Base-by-base conservation (phyloP, 2,113 vertebrate species). In the Phylloscopus trochilus region DNA sequence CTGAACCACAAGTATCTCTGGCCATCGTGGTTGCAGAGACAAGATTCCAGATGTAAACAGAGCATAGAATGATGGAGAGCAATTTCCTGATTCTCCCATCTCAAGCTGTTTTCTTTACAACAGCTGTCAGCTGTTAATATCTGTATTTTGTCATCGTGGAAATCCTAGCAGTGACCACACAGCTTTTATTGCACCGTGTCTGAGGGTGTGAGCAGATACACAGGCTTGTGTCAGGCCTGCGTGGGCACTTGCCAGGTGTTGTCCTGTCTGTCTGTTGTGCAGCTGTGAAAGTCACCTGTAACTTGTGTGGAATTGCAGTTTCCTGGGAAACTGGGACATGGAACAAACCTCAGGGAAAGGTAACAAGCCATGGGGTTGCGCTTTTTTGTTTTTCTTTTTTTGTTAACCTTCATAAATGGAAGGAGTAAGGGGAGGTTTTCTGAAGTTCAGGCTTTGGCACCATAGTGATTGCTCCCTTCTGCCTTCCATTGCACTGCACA, bases 391-490 rank as follows among this genome's bases (percentile, higher is more conserved):
- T 33, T 30, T 7, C 15, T 31, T 41, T 46, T 49, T 19, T 74
- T 35, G 39, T 27, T 37, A 49, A 8, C 21, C 44, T 89, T 52
- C 66, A n/a, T 60, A 44, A 91, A 52, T 27, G 56, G 31, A 37
- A 22, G 14, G 66, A 72, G 18, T n/a, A 55, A 83, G n/a, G 30
- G 23, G 51, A 26, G 31, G 12, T n/a, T 77, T 83, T 86, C 59
- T 63, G 14, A 47, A 43, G 35, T 44, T 92, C 13, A 18, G 22
- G 4, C 43, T 80, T 79, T 69, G 4, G 4, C 49, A 76, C 6
- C 0, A 0, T 10, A 64, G 46, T 3, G 4, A 6, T 76, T 33
- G 6, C 13, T 75, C 15, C 7, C 2, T 64, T 68, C 37, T 74
- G 68, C 26, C 10, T 87, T 74, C n/a, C 18, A 37, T 27, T 94